Base-by-base conservation (phyloP, 2,888 invertebrate genomes). In the Netelia fuscicornis region DNA sequence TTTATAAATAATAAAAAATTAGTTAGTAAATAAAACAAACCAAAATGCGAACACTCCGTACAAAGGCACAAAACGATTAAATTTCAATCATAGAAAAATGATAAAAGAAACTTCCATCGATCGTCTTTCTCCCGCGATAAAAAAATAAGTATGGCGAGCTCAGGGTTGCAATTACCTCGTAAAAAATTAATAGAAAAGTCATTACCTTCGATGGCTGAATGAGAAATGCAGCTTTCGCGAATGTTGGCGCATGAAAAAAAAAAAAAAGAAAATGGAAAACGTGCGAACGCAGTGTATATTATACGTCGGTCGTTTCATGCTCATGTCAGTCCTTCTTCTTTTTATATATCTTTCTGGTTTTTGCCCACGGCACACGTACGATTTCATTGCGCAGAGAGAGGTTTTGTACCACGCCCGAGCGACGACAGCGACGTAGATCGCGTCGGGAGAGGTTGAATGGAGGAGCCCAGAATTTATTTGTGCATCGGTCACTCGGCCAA, bases 401-500 rank as follows among this genome's bases (percentile, higher is more conserved):
- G 20, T 44, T 62, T 75, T 60, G 62, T 48, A 17, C 70, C 42
- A 20, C 71, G 71, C 58, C 56, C 64, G 76, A 58, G 52, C 23
- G 60, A 83, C 74, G 75, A 79, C 64, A 48, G 58, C 30, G 58
- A 48, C 48, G 75, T 56, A 37, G 56, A 81, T 81, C 68, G 77
- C 23, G 77, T 74, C 60, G 17, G 20, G 44, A 60, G 60, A 52
- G 71, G 81, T 79, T 62, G 81, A 86, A 81, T 79, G 75, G 80
- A 81, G 78, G 68, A 83, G 78, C 44, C 78, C 82, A 85, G 83
- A 85, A 87, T 88, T 87, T 86, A 87, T 85, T 83, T 84, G 79
- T 81, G 82, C 83, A 86, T 86, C 85, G 84, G 86, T 84, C 86
- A 86, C 84, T 81, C 81, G 79, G 83, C 67, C 86, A 88, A 87